Evolutionary conservation across 30 jellyfish, hydroid and myxozoan genomes (phyloP), one percentile per base, ranked within the genome.

Genomic region (Catostylus mosaicus): DNA sequence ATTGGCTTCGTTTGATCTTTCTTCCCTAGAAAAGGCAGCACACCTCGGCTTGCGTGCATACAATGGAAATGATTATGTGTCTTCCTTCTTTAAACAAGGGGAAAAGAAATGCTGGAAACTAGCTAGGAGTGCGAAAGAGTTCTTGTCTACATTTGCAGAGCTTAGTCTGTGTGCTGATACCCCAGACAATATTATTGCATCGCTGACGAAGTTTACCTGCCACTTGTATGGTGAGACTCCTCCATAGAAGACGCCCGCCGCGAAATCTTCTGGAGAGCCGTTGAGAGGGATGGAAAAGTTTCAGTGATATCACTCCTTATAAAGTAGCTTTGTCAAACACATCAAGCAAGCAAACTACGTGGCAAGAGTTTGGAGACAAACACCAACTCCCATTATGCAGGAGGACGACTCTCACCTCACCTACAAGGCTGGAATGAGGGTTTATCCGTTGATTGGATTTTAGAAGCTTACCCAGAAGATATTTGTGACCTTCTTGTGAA

Each of bases 311-410:
- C 86, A 2, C 37, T 52, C 57, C 57, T 74, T 6, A 84, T 10
- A 30, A 48, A 50, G 54, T 29, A 74, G 57, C 27, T 84, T 74
- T 67, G n/a, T 3, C 9, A 8, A 20, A 8, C 86, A 74, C 32
- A 50, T 74, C 9, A 30, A 24, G 56, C 51, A 48, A 43, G 82
- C 83, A 46, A 74, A 74, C 27, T 74, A 74, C 30, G 37, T 24
- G 8, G 86, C 86, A 22, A 6, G 20, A 7, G 27, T 74, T 2
- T 77, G 85, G 88, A 30, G 82, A 70, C 82, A 70, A 34, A 16
- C 82, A 20, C 19, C 31, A 3, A 6, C 9, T 19, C 82, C 75
- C 10, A 37, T 35, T 8, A 70, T 70, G 72, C 32, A 70, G 8
- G 4, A 3, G 14, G 82, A 70, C 16, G 34, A 45, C n/a, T n/a